Evolutionary conservation across 2,113 vertebrate genomes (phyloP).

Genomic region (Thunnus thynnus): DNA sequence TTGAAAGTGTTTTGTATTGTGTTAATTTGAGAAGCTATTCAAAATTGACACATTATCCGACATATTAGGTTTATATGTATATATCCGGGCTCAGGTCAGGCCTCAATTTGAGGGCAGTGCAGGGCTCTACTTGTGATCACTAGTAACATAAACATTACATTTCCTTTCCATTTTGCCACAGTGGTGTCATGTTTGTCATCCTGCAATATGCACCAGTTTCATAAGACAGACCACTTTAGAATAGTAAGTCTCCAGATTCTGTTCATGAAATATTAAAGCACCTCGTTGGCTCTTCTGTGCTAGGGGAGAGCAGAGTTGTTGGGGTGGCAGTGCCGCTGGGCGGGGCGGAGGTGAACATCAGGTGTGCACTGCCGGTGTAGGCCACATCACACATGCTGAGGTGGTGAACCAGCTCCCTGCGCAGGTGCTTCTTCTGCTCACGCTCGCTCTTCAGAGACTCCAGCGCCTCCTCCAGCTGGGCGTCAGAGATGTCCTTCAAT

Average conservation of each 20-base stretch:
- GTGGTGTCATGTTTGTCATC: no score
- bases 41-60: no score
- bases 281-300: conserved; percentile 86
- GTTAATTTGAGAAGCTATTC: no score
- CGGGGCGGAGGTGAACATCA: conserved; percentile 89
- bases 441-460: conserved; percentile 95
- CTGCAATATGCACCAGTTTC: no score
- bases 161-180: background rate
- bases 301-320: conserved; percentile 83
- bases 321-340: conserved; percentile 86
- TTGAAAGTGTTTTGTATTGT: no score
- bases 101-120: no score
- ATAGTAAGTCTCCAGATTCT: background rate
- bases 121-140: background rate
- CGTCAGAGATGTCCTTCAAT: conserved; percentile 94
- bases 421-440: conserved; percentile 94
- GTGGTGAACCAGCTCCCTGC: conserved; percentile 95
- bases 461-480: conserved; percentile 95
- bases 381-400: conserved; percentile 92
- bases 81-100: no score
- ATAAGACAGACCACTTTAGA: no score
- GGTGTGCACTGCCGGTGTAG: conserved; percentile 89
- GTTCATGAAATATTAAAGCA: conserved; percentile 8
- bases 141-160: background rate
- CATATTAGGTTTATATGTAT: no score